Conservation (phyloP, 2,113 vertebrate genomes). For the Xenus cinereus region DNA sequence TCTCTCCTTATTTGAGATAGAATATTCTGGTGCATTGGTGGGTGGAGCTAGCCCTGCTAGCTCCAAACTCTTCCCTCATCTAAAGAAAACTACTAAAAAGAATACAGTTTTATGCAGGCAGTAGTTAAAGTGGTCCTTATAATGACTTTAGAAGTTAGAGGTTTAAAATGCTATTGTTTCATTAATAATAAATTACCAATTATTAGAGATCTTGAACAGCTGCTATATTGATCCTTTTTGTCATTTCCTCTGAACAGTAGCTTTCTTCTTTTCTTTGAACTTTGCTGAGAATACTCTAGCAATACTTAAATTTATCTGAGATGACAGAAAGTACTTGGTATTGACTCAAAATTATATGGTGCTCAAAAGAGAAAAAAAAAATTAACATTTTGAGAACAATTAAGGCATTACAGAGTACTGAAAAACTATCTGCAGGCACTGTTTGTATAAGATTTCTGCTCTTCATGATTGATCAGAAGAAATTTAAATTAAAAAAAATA, state of each 20-base stretch:
- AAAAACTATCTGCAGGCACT: not conserved
- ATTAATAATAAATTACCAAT: not conserved
- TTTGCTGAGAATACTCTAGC: not conserved
- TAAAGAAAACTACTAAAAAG: not conserved
- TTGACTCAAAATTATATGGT: not conserved
- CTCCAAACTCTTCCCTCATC: not conserved
- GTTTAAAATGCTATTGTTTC: not conserved
- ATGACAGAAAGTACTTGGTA: not conserved
- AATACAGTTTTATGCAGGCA: not conserved
- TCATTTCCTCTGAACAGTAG: not conserved
- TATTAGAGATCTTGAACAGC: not conserved
- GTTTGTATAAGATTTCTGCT: not conserved
- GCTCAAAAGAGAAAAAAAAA: not conserved
- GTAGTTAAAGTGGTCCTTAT: not conserved
- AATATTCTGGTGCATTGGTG: not conserved
- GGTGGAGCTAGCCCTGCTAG: not conserved
- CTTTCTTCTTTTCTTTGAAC: not conserved
- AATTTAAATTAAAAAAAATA: not conserved
- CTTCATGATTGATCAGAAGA: not conserved
- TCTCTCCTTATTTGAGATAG: not conserved
- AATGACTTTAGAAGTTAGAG: not conserved
- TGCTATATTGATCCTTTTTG: not conserved
- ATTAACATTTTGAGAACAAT: not conserved
- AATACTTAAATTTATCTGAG: not conserved
- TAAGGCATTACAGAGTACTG: not conserved